These are phyloP conservation scores for Diachasmimorpha longicaudata DNA, from an alignment of 1,140 invertebrate species.

Conservation along the genomic window DNA sequence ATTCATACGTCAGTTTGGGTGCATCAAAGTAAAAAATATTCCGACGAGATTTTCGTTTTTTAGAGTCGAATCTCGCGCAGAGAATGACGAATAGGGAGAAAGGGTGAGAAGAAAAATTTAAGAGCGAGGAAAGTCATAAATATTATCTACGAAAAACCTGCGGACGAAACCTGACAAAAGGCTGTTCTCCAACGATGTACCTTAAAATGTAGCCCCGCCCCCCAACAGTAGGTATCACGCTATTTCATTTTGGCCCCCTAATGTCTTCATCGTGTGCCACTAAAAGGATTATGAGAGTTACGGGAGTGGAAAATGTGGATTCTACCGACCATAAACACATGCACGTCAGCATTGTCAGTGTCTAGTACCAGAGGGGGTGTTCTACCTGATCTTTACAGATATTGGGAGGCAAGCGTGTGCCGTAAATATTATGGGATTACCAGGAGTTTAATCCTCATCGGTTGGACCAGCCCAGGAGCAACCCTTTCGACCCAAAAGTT, in stretches of 20 bases:
- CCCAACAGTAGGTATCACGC: conserved; percentile 12
- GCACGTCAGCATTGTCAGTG: not conserved
- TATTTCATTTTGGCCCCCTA: conserved; percentile 19
- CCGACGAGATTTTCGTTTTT: no score
- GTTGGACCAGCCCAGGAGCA: not conserved
- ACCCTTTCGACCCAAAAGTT: not conserved
- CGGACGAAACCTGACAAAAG: not conserved
- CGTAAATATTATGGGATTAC: conserved; percentile 33
- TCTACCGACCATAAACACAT: not conserved
- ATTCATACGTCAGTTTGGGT: no score
- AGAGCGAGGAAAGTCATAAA: no score
- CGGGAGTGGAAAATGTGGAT: conserved; percentile 25
- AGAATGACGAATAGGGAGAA: no score
- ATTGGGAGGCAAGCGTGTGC: conserved; percentile 2
- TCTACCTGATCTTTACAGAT: conserved; percentile 19
- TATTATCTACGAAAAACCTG: no score
- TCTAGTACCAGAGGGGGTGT: not conserved
- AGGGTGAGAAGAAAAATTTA: no score
- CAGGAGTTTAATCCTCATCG: conserved; percentile 15
- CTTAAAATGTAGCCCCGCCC: not conserved
- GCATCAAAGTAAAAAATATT: no score
- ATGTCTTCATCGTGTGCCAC: conserved; percentile 30
- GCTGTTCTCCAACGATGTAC: not conserved
- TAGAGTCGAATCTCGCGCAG: no score
- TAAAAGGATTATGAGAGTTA: conserved; percentile 28